Evolutionary conservation across 2,113 vertebrate genomes (phyloP).

Genomic region (mouse (Mus musculus)): GRCm39 chr12:103135501-103136000

Average conservation of each 20-base stretch:
- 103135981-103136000: constrained; percentile 99
- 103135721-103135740: neutral
- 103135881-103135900: constrained; percentile 98
- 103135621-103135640: constrained; percentile 2
- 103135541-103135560: neutral
- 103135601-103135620: constrained; percentile 23
- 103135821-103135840: constrained; percentile 98
- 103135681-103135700: neutral
- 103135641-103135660: neutral
- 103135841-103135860: constrained; percentile 98
- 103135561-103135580: neutral
- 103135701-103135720: constrained; percentile 32
- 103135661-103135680: neutral
- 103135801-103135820: constrained; percentile 73
- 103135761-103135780: neutral
- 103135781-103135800: constrained; percentile 53
- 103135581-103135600: neutral
- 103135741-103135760: neutral
- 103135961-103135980: constrained; percentile 98
- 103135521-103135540: neutral
- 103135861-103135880: constrained; percentile 98
- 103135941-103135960: constrained; percentile 98
- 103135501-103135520: neutral
- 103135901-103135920: constrained; percentile 95
- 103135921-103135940: constrained; percentile 97